phyloP scores from a whole-genome alignment of 1,140 invertebrate species.

The Brachystomella parvula region DNA sequence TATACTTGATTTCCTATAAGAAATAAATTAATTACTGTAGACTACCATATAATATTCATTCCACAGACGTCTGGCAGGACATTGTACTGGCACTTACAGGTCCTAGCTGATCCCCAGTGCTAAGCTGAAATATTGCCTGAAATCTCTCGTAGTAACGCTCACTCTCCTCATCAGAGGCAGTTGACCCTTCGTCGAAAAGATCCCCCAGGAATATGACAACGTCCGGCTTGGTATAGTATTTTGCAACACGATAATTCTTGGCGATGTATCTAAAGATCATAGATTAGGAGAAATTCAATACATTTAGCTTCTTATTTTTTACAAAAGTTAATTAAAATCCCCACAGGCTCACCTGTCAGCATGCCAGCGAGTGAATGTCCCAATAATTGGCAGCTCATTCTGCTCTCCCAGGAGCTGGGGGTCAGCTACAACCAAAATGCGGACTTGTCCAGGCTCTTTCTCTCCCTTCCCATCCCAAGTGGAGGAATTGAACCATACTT shows the following conservation, averaged over 20 bases:
- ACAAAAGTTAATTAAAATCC: too few species aligned
- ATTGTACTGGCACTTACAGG: not conserved
- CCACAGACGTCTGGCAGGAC: not conserved
- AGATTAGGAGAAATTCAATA: conserved; percentile 20
- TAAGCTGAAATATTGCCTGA: conserved; percentile 52
- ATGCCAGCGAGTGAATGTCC: conserved; percentile 60
- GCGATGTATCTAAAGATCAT: conserved; percentile 67
- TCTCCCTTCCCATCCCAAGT: not conserved
- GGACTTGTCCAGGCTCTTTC: conserved; percentile 32
- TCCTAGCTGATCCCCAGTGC: not conserved
- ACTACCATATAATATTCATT: not conserved
- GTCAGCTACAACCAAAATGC: conserved; percentile 78
- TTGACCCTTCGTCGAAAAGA: conserved; percentile 83
- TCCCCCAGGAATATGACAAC: conserved; percentile 84
- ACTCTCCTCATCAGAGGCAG: conserved; percentile 60
- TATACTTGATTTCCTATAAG: conserved; percentile 46
- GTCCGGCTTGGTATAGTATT: conserved; percentile 67
- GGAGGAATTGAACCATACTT: not conserved
- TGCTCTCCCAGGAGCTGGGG: conserved; percentile 64
- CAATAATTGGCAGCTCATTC: conserved; percentile 54
- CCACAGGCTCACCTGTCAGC: conserved; percentile 68
- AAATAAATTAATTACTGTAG: not conserved
- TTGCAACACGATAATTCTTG: conserved; percentile 65
- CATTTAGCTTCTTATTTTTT: not conserved
- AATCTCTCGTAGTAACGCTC: conserved; percentile 61